Base-by-base conservation (phyloP, 2,888 invertebrate genomes). In the Pherbina coryleti region DNA sequence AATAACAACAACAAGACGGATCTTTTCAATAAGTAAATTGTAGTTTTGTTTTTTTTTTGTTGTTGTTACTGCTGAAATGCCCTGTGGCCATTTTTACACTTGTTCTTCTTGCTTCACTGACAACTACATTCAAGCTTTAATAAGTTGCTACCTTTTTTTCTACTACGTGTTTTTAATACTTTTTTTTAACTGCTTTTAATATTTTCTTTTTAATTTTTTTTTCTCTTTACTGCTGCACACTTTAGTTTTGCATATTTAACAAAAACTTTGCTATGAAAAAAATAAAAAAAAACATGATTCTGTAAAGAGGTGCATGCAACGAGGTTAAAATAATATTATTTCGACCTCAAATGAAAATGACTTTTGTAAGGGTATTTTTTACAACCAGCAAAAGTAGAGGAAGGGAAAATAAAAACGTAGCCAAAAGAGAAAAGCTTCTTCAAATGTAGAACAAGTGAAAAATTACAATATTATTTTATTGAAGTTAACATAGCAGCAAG, bases 361-460 rank as follows among this genome's bases (percentile, higher is more conserved):
- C 55, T 53, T 53, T 44, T 60, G 49, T 11, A 25, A 37, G 17
- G 3, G 28, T 44, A 14, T 44, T 44, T 44, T 44, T 44, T 14
- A n/a, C 28, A 64, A 55, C 2, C 19, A 1, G 55, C 17, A 2
- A n/a, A 34, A 64, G 31, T 2, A 64, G 14, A 31, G 31, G 14
- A 66, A 19, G 34, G 66, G 3, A 60, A 11, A 57, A 57, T 5
- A n/a, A 34, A 37, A 69, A 44, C 44, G 49, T 62, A 73, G 25
- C 28, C 17, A 64, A 14, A 55, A 31, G 25, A 25, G 49, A 34
- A 28, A 55, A 75, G 67, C 75, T 75, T 75, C 17, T 75, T 75
- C 19, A 66, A 75, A 75, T 75, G 66, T 75, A 75, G 75, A 66
- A 75, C 75, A 75, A 75, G 75, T 75, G 66, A 66, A 75, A 75